These are phyloP conservation scores for Lepidostoma basale DNA, from an alignment of 1,140 invertebrate genomes.

Conservation along the genomic window DNA sequence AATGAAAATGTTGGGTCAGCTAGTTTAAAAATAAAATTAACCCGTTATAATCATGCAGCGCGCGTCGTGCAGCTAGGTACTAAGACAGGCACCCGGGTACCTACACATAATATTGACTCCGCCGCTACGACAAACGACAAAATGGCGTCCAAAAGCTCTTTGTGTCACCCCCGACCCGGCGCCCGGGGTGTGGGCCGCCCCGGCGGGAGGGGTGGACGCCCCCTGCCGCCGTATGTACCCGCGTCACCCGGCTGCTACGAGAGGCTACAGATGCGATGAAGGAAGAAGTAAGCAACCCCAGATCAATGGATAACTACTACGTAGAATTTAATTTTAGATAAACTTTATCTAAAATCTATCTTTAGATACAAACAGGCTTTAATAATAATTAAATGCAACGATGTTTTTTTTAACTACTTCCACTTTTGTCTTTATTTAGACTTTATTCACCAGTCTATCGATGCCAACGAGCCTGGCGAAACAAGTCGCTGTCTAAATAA, in stretches of 20 bases:
- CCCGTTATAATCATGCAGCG: neutral
- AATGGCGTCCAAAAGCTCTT: slow-evolving; percentile 42
- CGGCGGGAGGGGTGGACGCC: neutral
- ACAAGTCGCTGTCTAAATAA: no score
- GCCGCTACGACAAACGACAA: slow-evolving; percentile 37
- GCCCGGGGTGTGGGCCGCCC: neutral
- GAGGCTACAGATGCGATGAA: neutral
- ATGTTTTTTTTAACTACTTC: no score
- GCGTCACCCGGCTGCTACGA: neutral
- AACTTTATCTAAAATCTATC: neutral
- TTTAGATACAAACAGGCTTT: no score
- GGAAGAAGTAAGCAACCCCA: neutral
- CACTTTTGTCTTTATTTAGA: no score
- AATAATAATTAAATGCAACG: no score
- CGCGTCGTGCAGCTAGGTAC: neutral
- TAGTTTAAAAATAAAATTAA: no score
- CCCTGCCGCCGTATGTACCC: neutral
- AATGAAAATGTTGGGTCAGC: no score
- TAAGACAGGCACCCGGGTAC: neutral
- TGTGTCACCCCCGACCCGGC: slow-evolving; percentile 30
- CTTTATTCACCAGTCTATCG: no score
- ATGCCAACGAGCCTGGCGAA: no score
- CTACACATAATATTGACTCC: slow-evolving; percentile 27
- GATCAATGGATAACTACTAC: neutral
- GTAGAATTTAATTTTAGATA: neutral